Base-by-base conservation (phyloP, 2,113 vertebrate genomes). In the Oenanthe melanoleuca region DNA sequence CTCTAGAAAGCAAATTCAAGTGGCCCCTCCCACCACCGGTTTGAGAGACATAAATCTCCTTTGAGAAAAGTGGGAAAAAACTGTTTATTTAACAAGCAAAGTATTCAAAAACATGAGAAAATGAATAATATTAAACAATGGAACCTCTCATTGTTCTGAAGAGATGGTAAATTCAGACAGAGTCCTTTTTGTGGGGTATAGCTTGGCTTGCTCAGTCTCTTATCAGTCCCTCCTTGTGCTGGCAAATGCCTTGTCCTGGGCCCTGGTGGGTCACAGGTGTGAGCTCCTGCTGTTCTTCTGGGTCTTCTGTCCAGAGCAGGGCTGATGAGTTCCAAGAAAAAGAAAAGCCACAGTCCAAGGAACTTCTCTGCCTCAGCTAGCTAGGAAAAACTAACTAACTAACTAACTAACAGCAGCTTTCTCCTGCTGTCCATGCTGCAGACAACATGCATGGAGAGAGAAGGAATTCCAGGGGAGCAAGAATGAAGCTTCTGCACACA, bases 1-100 rank as follows among this genome's bases (percentile, higher is more conserved):
- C 73, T 26, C 45, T 50, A 50, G 29, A 63, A 33, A 40, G 34
- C 34, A 61, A 14, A 61, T 26, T 77, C 28, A 33, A 50, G 57
- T 1, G 1, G 34, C 7, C 18, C 9, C 4, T 64, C 31, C 19
- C 47, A 3, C 6, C 12, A 42, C 24, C 0, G 0, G 6, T 64
- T 64, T 0, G 0, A 18, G 24, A 53, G 31, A 44, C 24, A 42
- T 18, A 34, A 34, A 23, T 64, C 19, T 42, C 19, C 60, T 11
- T 53, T 0, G 3, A 52, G 29, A 63, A 12, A 42, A 42, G 37
- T 8, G 18, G 31, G 31, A 42, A n/a, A 50, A n/a, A 64, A n/a
- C 8, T 6, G 18, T 52, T 42, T 64, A 10, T 52, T 64, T 34
- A 42, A 44, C 2, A 6, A 79, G 24, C 14, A 53, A 55, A 79